Base-by-base conservation (phyloP, 2,113 vertebrate species). In the Caretta caretta region DNA sequence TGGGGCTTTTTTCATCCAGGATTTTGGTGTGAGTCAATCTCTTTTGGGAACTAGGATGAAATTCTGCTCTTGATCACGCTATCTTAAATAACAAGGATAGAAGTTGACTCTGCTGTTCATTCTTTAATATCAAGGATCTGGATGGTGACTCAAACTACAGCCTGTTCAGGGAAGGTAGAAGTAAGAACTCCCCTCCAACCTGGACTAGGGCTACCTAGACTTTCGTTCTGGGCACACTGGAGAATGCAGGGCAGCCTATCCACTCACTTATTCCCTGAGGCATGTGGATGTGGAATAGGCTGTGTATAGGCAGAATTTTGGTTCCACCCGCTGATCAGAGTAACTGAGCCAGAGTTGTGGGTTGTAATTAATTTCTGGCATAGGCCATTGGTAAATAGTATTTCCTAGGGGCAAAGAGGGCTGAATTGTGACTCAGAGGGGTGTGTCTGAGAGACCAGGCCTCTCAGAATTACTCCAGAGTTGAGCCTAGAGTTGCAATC, bases 331-430 rank as follows among this genome's bases (percentile, higher is more conserved):
- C 22, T 76, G 42, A 25, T 46, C 72, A 76, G 38, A 76, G 72
- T 38, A 46, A 8, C 20, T 46, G 72, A 76, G 22, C 38, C 38
- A 46, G 72, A 42, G 42, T 76, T 42, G 38, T 5, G 22, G 10
- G 24, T 13, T 46, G 42, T 42, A 76, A 46, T 76, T 42, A 76
- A 46, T 46, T 46, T 76, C 72, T 42, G n/a, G 38, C 38, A 22
- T 38, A 76, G n/a, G 5, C 38, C n/a, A 12, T 24, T n/a, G 19
- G 11, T 25, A 12, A 38, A 76, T 46, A 49, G 13, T 35, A 48
- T 0, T 0, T 1, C 5, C 22, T 10, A 4, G 2, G 87, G 42
- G 0, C 46, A 6, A 51, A 4, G 27, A 9, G 29, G n/a, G 11
- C 57, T 1, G 27, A 24, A 29, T 50, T 49, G 46, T 24, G 6